Evolutionary conservation across 2,113 vertebrate genomes (phyloP), one percentile per base, ranked within the genome.

Genomic region (Halichoeres trimaculatus): DNA sequence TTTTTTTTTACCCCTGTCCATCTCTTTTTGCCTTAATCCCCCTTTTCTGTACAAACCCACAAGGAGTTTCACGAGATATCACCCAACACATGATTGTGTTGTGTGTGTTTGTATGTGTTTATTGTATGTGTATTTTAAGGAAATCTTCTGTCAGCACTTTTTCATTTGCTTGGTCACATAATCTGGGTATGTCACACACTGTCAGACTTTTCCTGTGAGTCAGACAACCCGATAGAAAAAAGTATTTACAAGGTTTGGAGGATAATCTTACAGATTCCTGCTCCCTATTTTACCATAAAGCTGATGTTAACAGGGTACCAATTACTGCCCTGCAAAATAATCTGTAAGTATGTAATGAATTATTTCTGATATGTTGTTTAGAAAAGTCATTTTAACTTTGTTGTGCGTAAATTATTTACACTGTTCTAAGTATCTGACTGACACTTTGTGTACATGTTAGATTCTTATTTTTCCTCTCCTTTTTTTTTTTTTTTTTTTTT

Each of bases 51-150:
- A 59, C 74, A 57, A 56, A 81, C 61, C 53, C 60, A 56, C 35
- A 19, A 86, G 54, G 61, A 83, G 75, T 91, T 93, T 93, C 88
- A 81, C 75, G 81, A 91, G 81, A 82, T 91, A 91, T 93, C 86
- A 53, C 85, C 70, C 94, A 92, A 89, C 92, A 87, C 59, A 35
- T 69, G 76, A 84, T 20, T 36, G 75, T 77, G 56, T 74, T 59
- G 50, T 72, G 53, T 79, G 73, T 81, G 57, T 17, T 12, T 80
- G 57, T 72, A 75, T 68, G 76, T 78, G 14, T 81, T 77, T n/a
- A 79, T 74, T 85, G 74, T 83, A 40, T 35, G 62, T 65, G 75
- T 67, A 52, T 82, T 78, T 88, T 85, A 67, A 64, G 55, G 70
- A 56, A 86, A 55, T 83, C 71, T 57, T 87, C 89, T 87, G 86